Base-by-base conservation (phyloP, 2,888 invertebrate genomes). In the Entomobrya proxima region DNA sequence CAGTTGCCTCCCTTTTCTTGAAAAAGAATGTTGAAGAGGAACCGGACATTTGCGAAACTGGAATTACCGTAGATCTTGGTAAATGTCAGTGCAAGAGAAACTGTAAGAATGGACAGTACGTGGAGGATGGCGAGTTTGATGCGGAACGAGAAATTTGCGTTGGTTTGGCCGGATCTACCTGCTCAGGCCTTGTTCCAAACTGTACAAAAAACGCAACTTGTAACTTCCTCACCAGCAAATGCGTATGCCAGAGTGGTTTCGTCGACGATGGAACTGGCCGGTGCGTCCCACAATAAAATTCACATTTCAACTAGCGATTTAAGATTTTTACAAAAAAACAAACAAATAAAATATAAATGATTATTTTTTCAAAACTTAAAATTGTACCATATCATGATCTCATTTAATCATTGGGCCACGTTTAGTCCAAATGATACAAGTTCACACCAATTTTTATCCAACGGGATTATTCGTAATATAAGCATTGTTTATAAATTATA, bases 91-190 rank as follows among this genome's bases (percentile, higher is more conserved):
- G 81, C 30, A 0, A 1, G 2, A 72, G 81, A 27, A 81, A 81
- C 21, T 81, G 81, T 47, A 81, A 81, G 37, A n/a, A 72, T n/a
- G 81, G 81, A 9, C n/a, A 58, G 11, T 81, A 81, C 58, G 81
- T 81, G 1, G 81, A 81, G 2, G 81, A 81, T 58, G 81, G 81
- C 1, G 44, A 40, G 24, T 81, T 72, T 55, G 81, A 81, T 32
- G 27, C 35, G 6, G 40, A 72, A 1, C 24, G 72, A 21, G 81
- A 81, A 24, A 37, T 55, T n/a, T 81, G 81, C 44, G 81, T 81
- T 40, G 81, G 81, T 13, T 32, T 72, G 2, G 72, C 58, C 6
- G 81, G 72, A 37, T 72, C 72, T 15, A 30, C 72, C n/a, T 81
- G 81, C 24, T 21, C 81, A 3, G 40, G 72, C 4, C 50, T 81